Conservation (phyloP, 2,113 vertebrate species). For the Chaenogobius annularis region DNA sequence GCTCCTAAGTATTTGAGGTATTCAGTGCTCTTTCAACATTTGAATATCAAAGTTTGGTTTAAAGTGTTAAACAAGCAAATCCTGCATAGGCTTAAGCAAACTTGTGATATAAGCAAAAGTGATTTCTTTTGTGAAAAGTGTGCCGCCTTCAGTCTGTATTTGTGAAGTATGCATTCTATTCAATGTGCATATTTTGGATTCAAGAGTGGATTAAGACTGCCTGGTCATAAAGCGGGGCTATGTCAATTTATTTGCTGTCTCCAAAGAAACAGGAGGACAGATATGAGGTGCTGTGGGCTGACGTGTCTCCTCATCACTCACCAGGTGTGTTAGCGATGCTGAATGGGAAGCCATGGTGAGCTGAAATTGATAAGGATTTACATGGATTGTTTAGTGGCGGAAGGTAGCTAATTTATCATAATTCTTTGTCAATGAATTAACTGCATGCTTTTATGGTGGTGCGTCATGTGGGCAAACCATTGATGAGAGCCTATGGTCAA, state of each 20-base stretch:
- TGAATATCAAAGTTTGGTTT: constrained; percentile 48
- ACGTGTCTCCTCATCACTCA: constrained; percentile 64
- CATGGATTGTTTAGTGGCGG: constrained; percentile 39
- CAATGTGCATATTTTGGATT: constrained; percentile 63
- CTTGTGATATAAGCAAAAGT: constrained; percentile 33
- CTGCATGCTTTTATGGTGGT: not conserved
- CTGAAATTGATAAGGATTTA: constrained; percentile 61
- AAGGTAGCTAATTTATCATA: not conserved
- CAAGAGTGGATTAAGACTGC: constrained; percentile 59
- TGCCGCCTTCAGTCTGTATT: constrained; percentile 7
- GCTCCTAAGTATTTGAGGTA: constrained; percentile 48
- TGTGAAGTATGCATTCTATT: constrained; percentile 49
- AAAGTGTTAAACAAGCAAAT: constrained; percentile 24
- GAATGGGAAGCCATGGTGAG: constrained; percentile 54
- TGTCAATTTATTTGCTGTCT: constrained; percentile 66
- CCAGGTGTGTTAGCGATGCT: constrained; percentile 59
- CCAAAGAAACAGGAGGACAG: constrained; percentile 54
- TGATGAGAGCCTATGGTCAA: not conserved
- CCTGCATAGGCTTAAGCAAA: constrained; percentile 27
- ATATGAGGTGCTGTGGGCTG: constrained; percentile 51
- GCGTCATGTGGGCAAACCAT: not conserved
- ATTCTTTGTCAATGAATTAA: not conserved
- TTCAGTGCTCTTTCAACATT: constrained; percentile 39
- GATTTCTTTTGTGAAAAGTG: constrained; percentile 21
- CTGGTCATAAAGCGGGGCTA: constrained; percentile 38